Percentiles rank a stretch among this genome's conserved stretches.
phyloP scores from a whole-genome alignment of 2,888 invertebrate genomes.

The Brassicogethes aeneus region DNA sequence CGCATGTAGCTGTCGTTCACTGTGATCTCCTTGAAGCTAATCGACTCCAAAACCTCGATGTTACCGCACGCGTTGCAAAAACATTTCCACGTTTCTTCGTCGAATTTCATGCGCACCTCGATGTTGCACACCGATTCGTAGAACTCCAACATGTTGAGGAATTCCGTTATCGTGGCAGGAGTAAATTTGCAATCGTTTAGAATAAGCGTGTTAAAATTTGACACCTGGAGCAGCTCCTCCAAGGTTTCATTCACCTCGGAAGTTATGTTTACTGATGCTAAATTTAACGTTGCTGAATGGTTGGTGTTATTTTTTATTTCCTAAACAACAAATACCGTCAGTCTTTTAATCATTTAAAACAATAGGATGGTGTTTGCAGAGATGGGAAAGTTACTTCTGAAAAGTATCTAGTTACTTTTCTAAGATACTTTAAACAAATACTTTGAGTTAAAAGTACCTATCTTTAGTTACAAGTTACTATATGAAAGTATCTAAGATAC shows the following conservation, averaged over 20 bases:
- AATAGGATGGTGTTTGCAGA: too few relatives aligned
- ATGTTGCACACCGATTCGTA: slow-evolving; percentile 33
- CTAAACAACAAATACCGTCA: slow-evolving; percentile 23
- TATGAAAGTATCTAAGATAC: too few relatives aligned
- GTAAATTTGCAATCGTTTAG: slow-evolving; percentile 32
- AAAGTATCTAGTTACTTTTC: too few relatives aligned
- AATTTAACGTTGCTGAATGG: slow-evolving; percentile 32
- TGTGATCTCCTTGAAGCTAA: slow-evolving; percentile 30
- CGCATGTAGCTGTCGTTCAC: slow-evolving; percentile 31
- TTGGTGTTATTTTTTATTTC: slow-evolving; percentile 34
- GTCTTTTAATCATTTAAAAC: not conserved
- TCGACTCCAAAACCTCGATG: slow-evolving; percentile 26
- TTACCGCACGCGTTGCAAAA: slow-evolving; percentile 30
- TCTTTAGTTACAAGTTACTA: too few relatives aligned
- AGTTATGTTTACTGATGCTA: slow-evolving; percentile 29
- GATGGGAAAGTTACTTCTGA: too few relatives aligned
- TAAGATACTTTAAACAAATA: too few relatives aligned
- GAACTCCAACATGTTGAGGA: slow-evolving; percentile 34
- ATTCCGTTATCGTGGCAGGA: slow-evolving; percentile 31
- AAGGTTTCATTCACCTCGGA: slow-evolving; percentile 35
- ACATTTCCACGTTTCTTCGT: slow-evolving; percentile 30
- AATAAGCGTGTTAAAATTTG: slow-evolving; percentile 32
- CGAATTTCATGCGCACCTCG: slow-evolving; percentile 29
- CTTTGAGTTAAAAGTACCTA: too few relatives aligned
- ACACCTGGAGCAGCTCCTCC: slow-evolving; percentile 32